Conservation (phyloP, 2,113 vertebrate species). For the Copsychus sechellarum region DNA sequence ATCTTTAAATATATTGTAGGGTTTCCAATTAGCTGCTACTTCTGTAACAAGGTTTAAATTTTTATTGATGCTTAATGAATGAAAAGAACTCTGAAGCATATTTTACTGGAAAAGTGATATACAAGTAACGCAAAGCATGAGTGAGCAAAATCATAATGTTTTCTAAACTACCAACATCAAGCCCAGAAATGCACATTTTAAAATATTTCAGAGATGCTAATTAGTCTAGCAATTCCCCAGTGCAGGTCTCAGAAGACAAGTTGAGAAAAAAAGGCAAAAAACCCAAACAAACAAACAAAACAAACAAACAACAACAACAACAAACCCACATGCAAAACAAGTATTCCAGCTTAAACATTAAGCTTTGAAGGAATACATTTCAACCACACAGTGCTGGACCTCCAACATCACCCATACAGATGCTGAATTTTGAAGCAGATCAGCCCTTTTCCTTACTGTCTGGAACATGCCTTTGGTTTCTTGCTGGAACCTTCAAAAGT, state of each 20-base stretch:
- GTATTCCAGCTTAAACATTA: neutral
- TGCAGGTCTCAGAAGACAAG: neutral
- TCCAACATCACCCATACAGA: neutral
- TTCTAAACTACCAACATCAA: neutral
- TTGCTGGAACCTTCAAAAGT: neutral
- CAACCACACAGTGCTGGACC: neutral
- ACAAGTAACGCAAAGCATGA: neutral
- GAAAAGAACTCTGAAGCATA: neutral
- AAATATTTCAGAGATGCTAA: neutral
- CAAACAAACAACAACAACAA: too few relatives aligned
- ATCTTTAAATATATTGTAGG: neutral
- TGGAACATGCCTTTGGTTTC: neutral
- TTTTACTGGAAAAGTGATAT: neutral
- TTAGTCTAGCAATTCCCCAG: neutral
- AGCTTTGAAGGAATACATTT: neutral
- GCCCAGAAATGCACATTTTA: neutral
- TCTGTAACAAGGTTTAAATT: neutral
- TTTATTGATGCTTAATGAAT: neutral
- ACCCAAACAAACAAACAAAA: too few relatives aligned
- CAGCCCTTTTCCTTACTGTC: neutral
- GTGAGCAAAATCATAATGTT: neutral
- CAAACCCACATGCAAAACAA: accelerated
- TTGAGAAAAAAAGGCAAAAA: neutral
- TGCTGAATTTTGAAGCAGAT: neutral
- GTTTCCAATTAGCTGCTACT: neutral